Percentiles rank a stretch among this genome's conserved stretches.
Evolutionary conservation across 2,797 vertebrate species (phyloP).

Genomic region (Champsocephalus esox): DNA sequence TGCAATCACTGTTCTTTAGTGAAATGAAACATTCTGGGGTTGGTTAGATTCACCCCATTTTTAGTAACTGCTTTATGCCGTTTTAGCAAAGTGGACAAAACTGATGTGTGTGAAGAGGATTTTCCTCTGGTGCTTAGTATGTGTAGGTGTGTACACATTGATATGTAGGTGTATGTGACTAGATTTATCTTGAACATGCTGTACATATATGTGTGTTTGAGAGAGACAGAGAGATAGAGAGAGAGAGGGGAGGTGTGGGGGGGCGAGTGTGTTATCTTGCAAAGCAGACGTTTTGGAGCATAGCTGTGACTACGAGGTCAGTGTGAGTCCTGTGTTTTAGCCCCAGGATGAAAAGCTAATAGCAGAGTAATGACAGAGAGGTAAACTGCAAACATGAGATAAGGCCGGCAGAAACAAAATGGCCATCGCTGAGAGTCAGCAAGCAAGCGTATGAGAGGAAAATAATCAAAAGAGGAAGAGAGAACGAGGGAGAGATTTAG

Average conservation of each 20-base stretch:
- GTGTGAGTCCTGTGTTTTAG: slow-evolving; percentile 67
- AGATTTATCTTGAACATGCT: slow-evolving; percentile 18
- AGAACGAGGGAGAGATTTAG: neutral
- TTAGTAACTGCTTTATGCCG: neutral
- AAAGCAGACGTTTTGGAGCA: slow-evolving; percentile 66
- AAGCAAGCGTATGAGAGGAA: slow-evolving; percentile 17
- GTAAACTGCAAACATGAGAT: slow-evolving; percentile 76
- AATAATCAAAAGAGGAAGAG: slow-evolving; percentile 18
- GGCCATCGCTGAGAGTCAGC: slow-evolving; percentile 51
- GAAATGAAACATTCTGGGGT: slow-evolving; percentile 39
- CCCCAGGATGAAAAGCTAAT: slow-evolving; percentile 74
- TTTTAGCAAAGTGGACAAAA: slow-evolving; percentile 25
- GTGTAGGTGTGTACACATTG: neutral
- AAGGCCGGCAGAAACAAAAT: slow-evolving; percentile 74
- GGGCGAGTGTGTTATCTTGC: slow-evolving; percentile 57
- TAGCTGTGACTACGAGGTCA: slow-evolving; percentile 69
- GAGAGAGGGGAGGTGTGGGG: neutral
- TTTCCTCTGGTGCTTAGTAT: neutral
- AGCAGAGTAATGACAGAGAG: slow-evolving; percentile 72
- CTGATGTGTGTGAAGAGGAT: neutral
- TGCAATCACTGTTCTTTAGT: slow-evolving; percentile 33
- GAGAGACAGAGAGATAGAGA: too few relatives aligned
- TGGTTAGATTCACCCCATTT: slow-evolving; percentile 13
- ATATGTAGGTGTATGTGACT: slow-evolving; percentile 20
- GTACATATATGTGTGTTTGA: slow-evolving; percentile 4